Conservation (phyloP, 2,797 vertebrate species). For the Simalia tracyae region DNA sequence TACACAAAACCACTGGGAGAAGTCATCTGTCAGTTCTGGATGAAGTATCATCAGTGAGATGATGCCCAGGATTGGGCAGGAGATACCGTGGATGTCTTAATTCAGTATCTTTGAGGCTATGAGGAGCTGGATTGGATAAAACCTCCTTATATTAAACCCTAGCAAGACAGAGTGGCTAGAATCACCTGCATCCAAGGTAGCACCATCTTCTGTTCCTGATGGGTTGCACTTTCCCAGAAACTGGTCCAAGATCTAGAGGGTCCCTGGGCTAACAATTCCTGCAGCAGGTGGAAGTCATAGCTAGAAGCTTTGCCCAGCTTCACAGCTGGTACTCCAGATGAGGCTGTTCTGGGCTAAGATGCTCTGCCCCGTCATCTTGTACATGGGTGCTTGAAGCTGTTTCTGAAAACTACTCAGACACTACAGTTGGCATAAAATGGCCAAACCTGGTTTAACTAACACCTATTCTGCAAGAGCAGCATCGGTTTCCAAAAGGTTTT, state of each 20-base stretch:
- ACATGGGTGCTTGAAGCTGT: not conserved
- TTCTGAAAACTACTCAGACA: not conserved
- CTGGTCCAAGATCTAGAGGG: not conserved
- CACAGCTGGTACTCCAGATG: not conserved
- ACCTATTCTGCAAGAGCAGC: not conserved
- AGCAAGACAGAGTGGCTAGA: not conserved
- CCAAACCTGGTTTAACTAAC: not conserved
- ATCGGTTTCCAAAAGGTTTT: not conserved
- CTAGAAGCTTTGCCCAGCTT: not conserved
- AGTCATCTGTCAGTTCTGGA: not conserved
- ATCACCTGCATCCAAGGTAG: not conserved
- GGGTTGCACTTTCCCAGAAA: not conserved
- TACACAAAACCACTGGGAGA: not conserved
- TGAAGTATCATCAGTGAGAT: not conserved
- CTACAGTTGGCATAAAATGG: not conserved
- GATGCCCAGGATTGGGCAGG: not conserved
- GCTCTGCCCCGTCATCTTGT: not conserved
- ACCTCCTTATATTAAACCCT: not conserved
- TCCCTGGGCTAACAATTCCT: not conserved
- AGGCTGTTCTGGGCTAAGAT: not conserved
- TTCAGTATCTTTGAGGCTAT: not conserved
- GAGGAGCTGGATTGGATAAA: not conserved
- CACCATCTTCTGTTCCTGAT: not conserved
- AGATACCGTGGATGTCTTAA: not conserved
- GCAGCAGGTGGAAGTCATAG: not conserved